These are phyloP conservation scores for Tiliqua scincoides DNA, from an alignment of 2,113 vertebrate species.

Conservation along the genomic window DNA sequence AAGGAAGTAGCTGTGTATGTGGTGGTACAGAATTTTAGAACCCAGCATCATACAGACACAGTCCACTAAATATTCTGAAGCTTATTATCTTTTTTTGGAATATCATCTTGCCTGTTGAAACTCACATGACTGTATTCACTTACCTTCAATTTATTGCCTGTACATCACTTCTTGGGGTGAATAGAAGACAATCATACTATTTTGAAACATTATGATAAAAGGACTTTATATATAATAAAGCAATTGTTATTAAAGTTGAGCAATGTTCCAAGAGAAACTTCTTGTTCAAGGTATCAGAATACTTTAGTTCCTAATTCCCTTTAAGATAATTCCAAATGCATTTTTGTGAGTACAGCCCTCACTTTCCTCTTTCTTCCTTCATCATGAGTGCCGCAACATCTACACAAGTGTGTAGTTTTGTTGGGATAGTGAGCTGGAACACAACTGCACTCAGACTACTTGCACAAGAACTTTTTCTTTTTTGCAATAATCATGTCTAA, in stretches of 20 bases:
- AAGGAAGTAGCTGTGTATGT: neutral
- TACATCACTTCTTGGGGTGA: neutral
- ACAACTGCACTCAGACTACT: neutral
- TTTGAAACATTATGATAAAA: neutral
- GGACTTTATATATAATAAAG: neutral
- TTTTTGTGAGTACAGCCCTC: neutral
- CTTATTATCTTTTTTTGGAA: neutral
- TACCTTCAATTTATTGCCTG: neutral
- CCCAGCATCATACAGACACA: neutral
- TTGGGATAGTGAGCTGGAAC: neutral
- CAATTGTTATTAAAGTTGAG: neutral
- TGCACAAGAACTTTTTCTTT: neutral
- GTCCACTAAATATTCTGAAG: neutral
- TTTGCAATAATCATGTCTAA: neutral
- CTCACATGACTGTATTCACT: neutral
- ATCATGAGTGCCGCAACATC: neutral
- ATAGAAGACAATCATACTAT: neutral
- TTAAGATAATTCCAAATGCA: neutral
- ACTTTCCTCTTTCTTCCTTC: neutral
- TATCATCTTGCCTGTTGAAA: neutral
- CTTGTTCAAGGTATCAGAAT: neutral
- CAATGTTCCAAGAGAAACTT: neutral
- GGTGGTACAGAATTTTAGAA: neutral
- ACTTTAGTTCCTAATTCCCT: neutral
- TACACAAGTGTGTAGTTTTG: neutral